Evolutionary conservation across 1,140 invertebrate species (phyloP).

Genomic region (Pseudomyrmex pallidus): DNA sequence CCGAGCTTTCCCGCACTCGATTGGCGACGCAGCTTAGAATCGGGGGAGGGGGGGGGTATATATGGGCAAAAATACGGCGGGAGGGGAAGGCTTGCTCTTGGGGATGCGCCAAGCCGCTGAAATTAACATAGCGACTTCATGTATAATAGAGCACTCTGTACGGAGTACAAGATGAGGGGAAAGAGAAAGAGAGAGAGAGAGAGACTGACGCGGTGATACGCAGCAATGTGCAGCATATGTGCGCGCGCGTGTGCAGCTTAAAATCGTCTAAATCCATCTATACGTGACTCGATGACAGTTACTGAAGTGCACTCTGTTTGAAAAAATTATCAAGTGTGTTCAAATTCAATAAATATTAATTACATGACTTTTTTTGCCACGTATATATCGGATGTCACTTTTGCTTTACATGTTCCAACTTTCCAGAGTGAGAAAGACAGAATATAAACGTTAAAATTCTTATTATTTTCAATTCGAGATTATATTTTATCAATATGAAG

Average conservation of each 20-base stretch:
- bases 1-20: background rate
- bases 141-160: slow-evolving; percentile 61
- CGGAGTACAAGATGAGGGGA: background rate
- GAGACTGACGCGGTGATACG: background rate
- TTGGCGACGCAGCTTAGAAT: slow-evolving; percentile 22
- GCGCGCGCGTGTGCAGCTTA: no score
- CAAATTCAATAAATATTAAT: no score
- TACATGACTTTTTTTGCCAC: background rate
- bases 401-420: background rate
- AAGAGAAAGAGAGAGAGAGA: background rate
- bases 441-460: no score
- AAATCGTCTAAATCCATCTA: no score
- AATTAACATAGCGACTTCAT: slow-evolving; percentile 62
- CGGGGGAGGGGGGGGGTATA: no score
- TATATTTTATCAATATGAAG: no score
- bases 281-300: no score
- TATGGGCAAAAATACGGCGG: background rate
- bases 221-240: no score
- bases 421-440: background rate
- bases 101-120: slow-evolving; percentile 26
- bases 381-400: background rate
- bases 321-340: no score
- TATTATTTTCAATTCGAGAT: background rate
- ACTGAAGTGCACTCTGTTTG: background rate
- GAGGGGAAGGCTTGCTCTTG: background rate